phyloP scores from a whole-genome alignment of 2,113 vertebrate genomes.

The Stictonetta naevosa region DNA sequence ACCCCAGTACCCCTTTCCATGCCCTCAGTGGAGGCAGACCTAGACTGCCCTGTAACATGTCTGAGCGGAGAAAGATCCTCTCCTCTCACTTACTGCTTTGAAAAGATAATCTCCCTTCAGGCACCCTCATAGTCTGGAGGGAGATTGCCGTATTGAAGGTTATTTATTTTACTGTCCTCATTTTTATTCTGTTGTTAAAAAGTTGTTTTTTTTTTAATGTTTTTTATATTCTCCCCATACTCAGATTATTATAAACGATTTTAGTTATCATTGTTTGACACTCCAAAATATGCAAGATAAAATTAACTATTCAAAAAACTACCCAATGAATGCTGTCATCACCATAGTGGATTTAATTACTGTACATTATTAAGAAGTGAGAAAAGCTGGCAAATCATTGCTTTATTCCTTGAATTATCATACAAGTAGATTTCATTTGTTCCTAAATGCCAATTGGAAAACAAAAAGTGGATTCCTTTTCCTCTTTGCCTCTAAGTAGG shows the following conservation, averaged over 20 bases:
- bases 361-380: background rate
- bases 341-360: background rate
- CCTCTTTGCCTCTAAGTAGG: background rate
- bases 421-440: background rate
- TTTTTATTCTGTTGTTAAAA: background rate
- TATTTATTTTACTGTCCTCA: background rate
- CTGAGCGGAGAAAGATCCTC: background rate
- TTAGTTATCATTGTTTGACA: background rate
- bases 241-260: background rate
- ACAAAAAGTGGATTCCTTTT: background rate
- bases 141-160: background rate
- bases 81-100: background rate
- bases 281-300: background rate
- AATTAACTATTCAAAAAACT: background rate
- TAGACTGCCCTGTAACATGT: rapidly evolving
- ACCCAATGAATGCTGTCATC: background rate
- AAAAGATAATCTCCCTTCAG: background rate
- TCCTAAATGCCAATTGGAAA: background rate
- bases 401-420: background rate
- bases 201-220: background rate
- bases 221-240: background rate
- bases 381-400: background rate
- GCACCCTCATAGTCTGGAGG: background rate
- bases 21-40: background rate
- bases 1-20: background rate